phyloP scores from a whole-genome alignment of 2,888 invertebrate genomes.

The Orthosia incerta region DNA sequence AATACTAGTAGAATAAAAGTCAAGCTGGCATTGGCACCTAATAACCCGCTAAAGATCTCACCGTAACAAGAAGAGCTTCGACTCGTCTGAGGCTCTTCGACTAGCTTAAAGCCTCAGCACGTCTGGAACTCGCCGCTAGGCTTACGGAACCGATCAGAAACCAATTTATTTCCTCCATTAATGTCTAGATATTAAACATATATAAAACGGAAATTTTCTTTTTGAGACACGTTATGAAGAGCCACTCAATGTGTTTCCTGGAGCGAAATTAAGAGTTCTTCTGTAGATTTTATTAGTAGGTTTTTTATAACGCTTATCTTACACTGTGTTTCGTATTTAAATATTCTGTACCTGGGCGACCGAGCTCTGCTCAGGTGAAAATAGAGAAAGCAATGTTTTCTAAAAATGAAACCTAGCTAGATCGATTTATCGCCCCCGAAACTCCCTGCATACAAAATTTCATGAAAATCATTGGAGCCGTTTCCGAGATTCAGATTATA shows the following conservation, averaged over 20 bases:
- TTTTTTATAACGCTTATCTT: too few relatives aligned
- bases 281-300: neutral
- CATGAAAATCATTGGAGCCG: too few relatives aligned
- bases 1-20: too few relatives aligned
- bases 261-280: neutral
- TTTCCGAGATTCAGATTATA: too few relatives aligned
- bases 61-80: conserved; percentile 13
- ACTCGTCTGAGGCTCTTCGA: conserved; percentile 19
- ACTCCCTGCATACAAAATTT: too few relatives aligned
- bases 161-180: conserved; percentile 50
- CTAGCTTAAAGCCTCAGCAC: conserved; percentile 28
- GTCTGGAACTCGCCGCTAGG: conserved; percentile 11
- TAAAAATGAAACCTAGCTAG: too few relatives aligned
- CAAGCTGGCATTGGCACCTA: conserved; percentile 11
- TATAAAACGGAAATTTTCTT: conserved; percentile 15
- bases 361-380: too few relatives aligned
- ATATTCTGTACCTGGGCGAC: too few relatives aligned
- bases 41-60: conserved; percentile 17
- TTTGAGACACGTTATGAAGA: conserved; percentile 21
- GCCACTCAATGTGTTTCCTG: neutral
- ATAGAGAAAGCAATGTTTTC: too few relatives aligned
- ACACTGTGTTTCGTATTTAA: too few relatives aligned
- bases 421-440: too few relatives aligned
- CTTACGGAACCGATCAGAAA: conserved; percentile 43
- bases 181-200: conserved; percentile 19